phyloP scores from a whole-genome alignment of 2,888 invertebrate species.

The Leptopterna dolabrata region DNA sequence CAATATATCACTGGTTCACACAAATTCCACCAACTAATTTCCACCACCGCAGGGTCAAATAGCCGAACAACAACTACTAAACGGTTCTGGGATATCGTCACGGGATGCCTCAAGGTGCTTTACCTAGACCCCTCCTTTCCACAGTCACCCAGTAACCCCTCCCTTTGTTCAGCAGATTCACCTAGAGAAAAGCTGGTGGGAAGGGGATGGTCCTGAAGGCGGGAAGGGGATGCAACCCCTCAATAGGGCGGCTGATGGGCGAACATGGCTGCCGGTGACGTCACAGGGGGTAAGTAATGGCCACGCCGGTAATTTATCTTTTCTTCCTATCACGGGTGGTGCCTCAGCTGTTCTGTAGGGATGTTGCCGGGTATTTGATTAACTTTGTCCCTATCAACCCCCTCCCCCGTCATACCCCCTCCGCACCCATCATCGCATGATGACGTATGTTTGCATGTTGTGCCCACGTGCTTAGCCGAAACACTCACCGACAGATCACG shows the following conservation, averaged over 20 bases:
- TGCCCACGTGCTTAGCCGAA: neutral
- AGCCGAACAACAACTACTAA: neutral
- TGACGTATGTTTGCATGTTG: neutral
- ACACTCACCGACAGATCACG: neutral
- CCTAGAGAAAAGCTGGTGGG: neutral
- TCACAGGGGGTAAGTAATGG: conserved; percentile 36
- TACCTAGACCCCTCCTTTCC: conserved; percentile 29
- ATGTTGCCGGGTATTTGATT: conserved; percentile 10
- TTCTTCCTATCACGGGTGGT: conserved; percentile 11
- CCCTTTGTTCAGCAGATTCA: neutral
- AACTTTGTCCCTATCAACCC: neutral
- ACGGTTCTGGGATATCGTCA: neutral
- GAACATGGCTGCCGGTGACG: conserved; percentile 41
- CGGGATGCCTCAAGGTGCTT: conserved; percentile 26
- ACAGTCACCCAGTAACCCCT: neutral
- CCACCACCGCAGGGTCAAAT: neutral
- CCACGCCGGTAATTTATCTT: conserved; percentile 34
- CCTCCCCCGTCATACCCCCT: neutral
- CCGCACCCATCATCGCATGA: neutral
- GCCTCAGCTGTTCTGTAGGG: conserved; percentile 13
- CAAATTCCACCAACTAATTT: neutral
- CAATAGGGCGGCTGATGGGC: conserved; percentile 32
- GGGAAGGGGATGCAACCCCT: conserved; percentile 22
- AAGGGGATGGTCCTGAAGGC: neutral
- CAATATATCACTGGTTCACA: neutral